These are phyloP conservation scores for Cepaea hortensis DNA, from an alignment of 2,888 invertebrate species.

Conservation along the genomic window DNA sequence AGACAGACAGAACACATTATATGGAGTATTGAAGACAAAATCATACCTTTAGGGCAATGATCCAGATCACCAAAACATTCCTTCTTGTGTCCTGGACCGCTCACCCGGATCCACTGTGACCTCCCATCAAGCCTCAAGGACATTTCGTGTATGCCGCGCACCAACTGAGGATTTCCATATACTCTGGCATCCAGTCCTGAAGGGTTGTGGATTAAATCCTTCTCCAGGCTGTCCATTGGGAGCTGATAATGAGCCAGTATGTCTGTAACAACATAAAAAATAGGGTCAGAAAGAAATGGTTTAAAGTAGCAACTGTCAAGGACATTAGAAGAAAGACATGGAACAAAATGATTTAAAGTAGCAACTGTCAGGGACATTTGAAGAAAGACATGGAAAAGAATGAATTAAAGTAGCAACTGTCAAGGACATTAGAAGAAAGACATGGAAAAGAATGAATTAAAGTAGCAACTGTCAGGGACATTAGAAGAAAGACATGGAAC, in stretches of 20 bases:
- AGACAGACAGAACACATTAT: neutral
- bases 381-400: no score
- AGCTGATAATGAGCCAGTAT: slow-evolving; percentile 66
- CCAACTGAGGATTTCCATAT: slow-evolving; percentile 58
- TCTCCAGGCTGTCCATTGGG: slow-evolving; percentile 71
- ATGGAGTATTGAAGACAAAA: no score
- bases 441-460: no score
- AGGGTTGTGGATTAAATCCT: slow-evolving; percentile 64
- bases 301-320: no score
- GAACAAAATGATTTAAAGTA: no score
- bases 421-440: no score
- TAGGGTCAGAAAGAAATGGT: neutral
- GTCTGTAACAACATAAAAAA: slow-evolving; percentile 55
- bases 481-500: no score
- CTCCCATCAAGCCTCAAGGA: slow-evolving; percentile 66
- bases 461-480: no score
- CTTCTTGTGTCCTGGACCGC: slow-evolving; percentile 69
- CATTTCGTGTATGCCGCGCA: slow-evolving; percentile 63
- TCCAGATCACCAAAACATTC: slow-evolving; percentile 74
- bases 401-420: no score
- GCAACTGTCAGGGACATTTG: no score
- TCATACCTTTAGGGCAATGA: slow-evolving; percentile 67
- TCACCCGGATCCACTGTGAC: slow-evolving; percentile 66
- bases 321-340: no score
- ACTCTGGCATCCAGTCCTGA: slow-evolving; percentile 73